phyloP scores from a whole-genome alignment of 2,888 invertebrate species.

The Alcis repandata region DNA sequence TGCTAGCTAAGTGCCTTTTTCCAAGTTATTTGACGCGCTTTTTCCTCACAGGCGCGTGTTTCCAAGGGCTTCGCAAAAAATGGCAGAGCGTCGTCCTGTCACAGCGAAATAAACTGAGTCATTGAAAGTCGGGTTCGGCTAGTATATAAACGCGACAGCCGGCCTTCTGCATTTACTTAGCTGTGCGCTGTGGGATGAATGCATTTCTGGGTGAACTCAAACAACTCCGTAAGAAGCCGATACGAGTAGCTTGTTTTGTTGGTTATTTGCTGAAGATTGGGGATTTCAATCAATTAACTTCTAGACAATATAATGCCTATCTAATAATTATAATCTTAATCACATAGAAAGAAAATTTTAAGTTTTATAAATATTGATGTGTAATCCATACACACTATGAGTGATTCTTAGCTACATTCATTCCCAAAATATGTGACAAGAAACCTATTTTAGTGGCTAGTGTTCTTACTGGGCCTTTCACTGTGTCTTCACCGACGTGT shows the following conservation, averaged over 20 bases:
- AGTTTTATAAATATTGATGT: too few relatives aligned
- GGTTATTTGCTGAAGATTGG: too few relatives aligned
- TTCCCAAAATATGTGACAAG: not conserved
- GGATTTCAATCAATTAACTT: too few relatives aligned
- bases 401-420: too few relatives aligned
- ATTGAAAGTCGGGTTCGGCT: not conserved
- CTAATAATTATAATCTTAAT: too few relatives aligned
- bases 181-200: not conserved
- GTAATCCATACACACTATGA: too few relatives aligned
- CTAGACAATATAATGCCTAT: too few relatives aligned
- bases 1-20: constrained; percentile 76
- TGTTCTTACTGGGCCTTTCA: constrained; percentile 5
- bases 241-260: too few relatives aligned
- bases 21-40: constrained; percentile 73
- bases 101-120: constrained; percentile 18
- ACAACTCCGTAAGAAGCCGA: too few relatives aligned
- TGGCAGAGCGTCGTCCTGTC: constrained; percentile 17
- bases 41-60: constrained; percentile 59
- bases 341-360: too few relatives aligned
- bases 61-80: constrained; percentile 64
- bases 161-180: not conserved
- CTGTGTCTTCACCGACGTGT: constrained; percentile 41
- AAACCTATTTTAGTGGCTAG: not conserved
- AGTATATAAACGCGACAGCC: not conserved
- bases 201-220: not conserved